Conservation (phyloP, 2,797 vertebrate species). For the Typhlichthys subterraneus region DNA sequence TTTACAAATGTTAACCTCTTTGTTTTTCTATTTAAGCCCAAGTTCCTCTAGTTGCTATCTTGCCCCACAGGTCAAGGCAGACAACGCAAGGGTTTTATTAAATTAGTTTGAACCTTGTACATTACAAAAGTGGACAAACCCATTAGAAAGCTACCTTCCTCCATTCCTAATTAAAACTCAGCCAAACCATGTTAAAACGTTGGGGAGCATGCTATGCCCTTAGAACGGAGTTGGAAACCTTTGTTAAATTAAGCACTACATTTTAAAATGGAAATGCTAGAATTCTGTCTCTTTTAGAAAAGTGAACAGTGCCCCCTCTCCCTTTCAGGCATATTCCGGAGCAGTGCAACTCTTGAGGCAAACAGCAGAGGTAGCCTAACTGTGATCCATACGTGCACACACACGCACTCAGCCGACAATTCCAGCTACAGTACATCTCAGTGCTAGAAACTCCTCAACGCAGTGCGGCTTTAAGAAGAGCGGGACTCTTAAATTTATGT, state of each 20-base stretch:
- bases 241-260: conserved; percentile 26
- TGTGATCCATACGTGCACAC: conserved; percentile 24
- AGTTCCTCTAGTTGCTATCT: no score
- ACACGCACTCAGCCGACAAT: conserved; percentile 21
- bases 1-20: no score
- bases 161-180: conserved; percentile 21
- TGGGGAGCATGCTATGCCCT: conserved; percentile 21
- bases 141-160: conserved; percentile 30
- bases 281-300: conserved; percentile 58
- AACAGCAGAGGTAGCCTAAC: conserved; percentile 44
- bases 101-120: neutral
- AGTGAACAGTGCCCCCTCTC: conserved; percentile 82
- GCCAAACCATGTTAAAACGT: conserved; percentile 31
- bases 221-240: conserved; percentile 22
- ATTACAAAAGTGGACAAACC: conserved; percentile 27
- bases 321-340: conserved; percentile 64
- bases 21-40: no score
- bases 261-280: conserved; percentile 32
- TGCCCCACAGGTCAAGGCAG: neutral
- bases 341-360: conserved; percentile 35
- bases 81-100: conserved; percentile 8
- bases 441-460: conserved; percentile 64
- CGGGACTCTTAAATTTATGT: conserved; percentile 67
- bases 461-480: conserved; percentile 81
- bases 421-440: conserved; percentile 44